Evolutionary conservation across 1,140 invertebrate genomes (phyloP), one percentile per base, ranked within the genome.

Genomic region (Megalonaias nervosa): DNA sequence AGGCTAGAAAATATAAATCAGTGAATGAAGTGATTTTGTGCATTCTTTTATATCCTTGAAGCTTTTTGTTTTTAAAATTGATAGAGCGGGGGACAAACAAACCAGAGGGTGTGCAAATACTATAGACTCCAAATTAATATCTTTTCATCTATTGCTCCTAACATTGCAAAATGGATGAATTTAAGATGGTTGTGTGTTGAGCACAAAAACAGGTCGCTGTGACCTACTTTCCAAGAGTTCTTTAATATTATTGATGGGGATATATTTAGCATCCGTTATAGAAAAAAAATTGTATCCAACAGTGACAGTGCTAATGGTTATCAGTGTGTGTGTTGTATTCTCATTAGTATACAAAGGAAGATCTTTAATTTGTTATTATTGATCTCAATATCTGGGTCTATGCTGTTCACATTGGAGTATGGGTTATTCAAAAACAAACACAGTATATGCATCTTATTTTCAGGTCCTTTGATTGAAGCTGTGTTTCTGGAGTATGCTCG

Each of bases 401-500:
- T 62, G 60, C 60, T 48, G 38, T 11, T 48, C 38, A 48, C 60
- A 62, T 62, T 62, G 6, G 60, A 62, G 60, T 62, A 12, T 11
- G 60, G 19, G 60, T n/a, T 23, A 62, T 19, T 12, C 0, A 14
- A 62, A n/a, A 23, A 62, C 0, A 62, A 19, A 62, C 14, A 38
- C 14, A 68, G n/a, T 68, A 38, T 5, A 68, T 31, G 16, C 4
- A 38, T 21, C 15, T 21, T 31, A 3, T 21, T 75, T 84, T 23
- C 81, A 88, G 89, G 77, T 17, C 77, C 84, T 17, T 71, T 90
- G 69, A 83, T 87, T 66, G 89, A 91, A 80, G 88, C 88, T 38
- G 83, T 91, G 23, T 91, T 87, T 77, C 79, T 91, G 59, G 90
- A 91, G 78, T 91, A 91, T 79, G 90, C 88, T 12, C 75, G 90